These are phyloP conservation scores for Plutomurus gul DNA, from an alignment of 1,140 invertebrate species.

Conservation along the genomic window DNA sequence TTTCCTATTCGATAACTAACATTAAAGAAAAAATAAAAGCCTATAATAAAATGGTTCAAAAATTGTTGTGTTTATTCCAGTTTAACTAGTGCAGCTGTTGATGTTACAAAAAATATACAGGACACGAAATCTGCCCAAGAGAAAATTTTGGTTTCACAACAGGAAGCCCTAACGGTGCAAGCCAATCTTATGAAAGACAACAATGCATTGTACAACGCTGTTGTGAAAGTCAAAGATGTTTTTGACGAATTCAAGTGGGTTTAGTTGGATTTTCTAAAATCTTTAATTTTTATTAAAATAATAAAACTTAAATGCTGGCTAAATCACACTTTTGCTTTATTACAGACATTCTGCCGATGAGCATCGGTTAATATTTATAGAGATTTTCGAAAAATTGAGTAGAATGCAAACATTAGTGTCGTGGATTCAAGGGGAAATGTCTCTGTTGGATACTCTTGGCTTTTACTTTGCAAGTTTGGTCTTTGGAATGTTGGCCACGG, in stretches of 20 bases:
- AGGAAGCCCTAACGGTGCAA: constrained; percentile 65
- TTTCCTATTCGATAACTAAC: too few species aligned
- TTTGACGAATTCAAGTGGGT: constrained; percentile 62
- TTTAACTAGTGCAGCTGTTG: constrained; percentile 59
- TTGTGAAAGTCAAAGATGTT: constrained; percentile 60
- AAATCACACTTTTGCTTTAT: not conserved
- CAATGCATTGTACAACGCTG: constrained; percentile 57
- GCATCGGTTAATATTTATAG: constrained; percentile 62
- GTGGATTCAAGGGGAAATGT: constrained; percentile 64
- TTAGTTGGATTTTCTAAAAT: not conserved
- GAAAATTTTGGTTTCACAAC: constrained; percentile 61
- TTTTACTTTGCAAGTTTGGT: constrained; percentile 63
- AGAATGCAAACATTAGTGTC: constrained; percentile 61
- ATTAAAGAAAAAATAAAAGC: too few species aligned
- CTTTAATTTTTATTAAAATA: too few species aligned
- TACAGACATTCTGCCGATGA: constrained; percentile 60
- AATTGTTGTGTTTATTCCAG: constrained; percentile 52
- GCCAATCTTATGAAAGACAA: constrained; percentile 62
- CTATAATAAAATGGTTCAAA: not conserved
- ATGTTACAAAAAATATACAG: constrained; percentile 62
- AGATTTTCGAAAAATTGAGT: constrained; percentile 64
- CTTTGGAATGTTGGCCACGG: constrained; percentile 63
- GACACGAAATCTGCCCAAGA: constrained; percentile 57
- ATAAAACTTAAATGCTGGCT: not conserved
- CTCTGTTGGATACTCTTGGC: constrained; percentile 64